Base-by-base conservation (phyloP, 2,113 vertebrate species). In the Harpagus bidentatus region DNA sequence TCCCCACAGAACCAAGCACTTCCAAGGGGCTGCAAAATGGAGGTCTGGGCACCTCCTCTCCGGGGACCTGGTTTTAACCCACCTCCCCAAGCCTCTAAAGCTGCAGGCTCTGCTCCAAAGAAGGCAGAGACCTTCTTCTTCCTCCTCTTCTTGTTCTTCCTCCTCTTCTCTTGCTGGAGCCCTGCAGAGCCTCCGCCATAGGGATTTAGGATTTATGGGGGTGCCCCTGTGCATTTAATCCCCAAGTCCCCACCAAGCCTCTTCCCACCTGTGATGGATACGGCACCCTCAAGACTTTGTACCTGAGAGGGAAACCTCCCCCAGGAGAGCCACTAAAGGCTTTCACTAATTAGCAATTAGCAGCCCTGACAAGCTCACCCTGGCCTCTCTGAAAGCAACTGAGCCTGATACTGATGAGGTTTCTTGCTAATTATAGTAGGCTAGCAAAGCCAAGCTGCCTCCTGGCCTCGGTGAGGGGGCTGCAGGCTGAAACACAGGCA, bases 351-450 rank as follows among this genome's bases (percentile, higher is more conserved):
- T 52, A 88, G 40, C 76, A 88, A 93, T 92, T 85, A 93, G 31
- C 70, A 89, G 66, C 38, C 62, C 79, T 77, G 47, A 79, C 1
- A 3, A 92, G 79, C 86, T 67, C 47, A 45, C 28, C 61, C 19
- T 31, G 84, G 91, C 70, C 71, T 58, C 86, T n/a, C 45, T 25
- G 48, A 20, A 6, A 59, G 48, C 67, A 74, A 45, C 72, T 62
- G 77, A 80, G 67, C 42, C 42, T 8, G 23, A 29, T 5, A 29
- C 34, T 84, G 76, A 92, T 10, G 87, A 94, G 28, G 52, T 70
- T 88, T 78, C 70, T 56, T 74, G 79, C 95, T 96, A 93, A 95
- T 95, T 93, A 92, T 28, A 95, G 85, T 29, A 19, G 45, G 82
- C 10, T 3, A 85, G 61, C 18, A 16, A 48, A 72, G 69, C 89